Base-by-base conservation (phyloP, 2,113 vertebrate genomes). In the Tachysurus vachellii region DNA sequence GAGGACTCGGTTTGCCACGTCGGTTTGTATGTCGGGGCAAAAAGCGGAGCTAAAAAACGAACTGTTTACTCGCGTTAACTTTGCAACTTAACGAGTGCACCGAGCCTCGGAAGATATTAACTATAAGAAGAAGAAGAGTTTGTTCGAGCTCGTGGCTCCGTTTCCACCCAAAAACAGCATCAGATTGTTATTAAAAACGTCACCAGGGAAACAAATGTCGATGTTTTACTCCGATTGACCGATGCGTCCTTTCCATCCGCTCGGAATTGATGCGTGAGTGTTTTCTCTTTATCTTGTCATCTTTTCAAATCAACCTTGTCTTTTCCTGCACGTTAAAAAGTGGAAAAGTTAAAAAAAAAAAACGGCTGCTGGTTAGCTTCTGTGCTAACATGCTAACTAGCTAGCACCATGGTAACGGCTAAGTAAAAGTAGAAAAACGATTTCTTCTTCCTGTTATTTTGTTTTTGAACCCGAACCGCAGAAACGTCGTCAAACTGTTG, bases 1-100 rank as follows among this genome's bases (percentile, higher is more conserved):
- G 91, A 91, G 94, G 93, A 93, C 75, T 91, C 77, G 89, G 53
- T 94, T 89, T 96, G 95, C 95, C 95, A 96, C 95, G 95, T 96
- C 94, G 95, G 94, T 95, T 89, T 93, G 89, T 82, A 92, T 92
- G 93, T 86, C 91, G 81, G 66, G 91, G 83, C 59, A 75, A 68
- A 70, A 86, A 88, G n/a, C 12, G 75, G 26, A 64, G 88, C 77
- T 85, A 76, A 54, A 54, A 8, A 76, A 86, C 88, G 89, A 89
- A 89, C 92, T n/a, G 44, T 53, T 61, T 76, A 47, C 59, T 70
- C 44, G 36, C 68, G 10, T 8, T 80, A 53, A 80, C 68, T 57
- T 86, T 53, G 1, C 2, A 42, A 23, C 56, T 59, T 57, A 13
- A 42, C 23, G 53, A 1, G n/a, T 9, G 53, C 8, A 1, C 14